Evolutionary conservation across 2,113 vertebrate genomes (phyloP).

Genomic region (Oriolus oriolus): DNA sequence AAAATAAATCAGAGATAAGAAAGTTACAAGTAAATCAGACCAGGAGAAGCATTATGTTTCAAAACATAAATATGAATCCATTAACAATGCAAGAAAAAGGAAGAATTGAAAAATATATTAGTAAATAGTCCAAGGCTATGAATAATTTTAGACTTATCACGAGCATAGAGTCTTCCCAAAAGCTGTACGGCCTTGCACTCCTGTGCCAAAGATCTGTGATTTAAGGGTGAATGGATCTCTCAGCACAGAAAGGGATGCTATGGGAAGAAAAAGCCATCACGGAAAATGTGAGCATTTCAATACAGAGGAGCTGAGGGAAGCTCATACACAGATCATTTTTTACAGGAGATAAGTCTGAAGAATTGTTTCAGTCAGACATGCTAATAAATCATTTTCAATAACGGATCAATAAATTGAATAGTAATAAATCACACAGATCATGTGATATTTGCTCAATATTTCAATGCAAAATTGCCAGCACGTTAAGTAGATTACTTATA

Average conservation of each 20-base stretch:
- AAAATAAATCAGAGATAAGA: background rate
- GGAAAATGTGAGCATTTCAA: background rate
- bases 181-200: background rate
- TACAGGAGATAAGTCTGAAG: background rate
- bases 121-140: background rate
- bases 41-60: background rate
- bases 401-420: constrained; percentile 8
- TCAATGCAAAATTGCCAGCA: background rate
- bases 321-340: background rate
- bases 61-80: background rate
- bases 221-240: background rate
- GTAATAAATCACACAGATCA: background rate
- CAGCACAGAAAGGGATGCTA: background rate
- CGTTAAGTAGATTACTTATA: background rate
- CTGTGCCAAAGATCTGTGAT: background rate
- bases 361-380: background rate
- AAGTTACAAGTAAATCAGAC: background rate
- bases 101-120: background rate
- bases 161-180: background rate
- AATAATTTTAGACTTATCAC: background rate
- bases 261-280: background rate
- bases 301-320: background rate
- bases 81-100: background rate
- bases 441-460: background rate
- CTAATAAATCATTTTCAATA: background rate